Evolutionary conservation across 2,888 invertebrate genomes (phyloP).

Genomic region (Agonopterix subpropinquella): DNA sequence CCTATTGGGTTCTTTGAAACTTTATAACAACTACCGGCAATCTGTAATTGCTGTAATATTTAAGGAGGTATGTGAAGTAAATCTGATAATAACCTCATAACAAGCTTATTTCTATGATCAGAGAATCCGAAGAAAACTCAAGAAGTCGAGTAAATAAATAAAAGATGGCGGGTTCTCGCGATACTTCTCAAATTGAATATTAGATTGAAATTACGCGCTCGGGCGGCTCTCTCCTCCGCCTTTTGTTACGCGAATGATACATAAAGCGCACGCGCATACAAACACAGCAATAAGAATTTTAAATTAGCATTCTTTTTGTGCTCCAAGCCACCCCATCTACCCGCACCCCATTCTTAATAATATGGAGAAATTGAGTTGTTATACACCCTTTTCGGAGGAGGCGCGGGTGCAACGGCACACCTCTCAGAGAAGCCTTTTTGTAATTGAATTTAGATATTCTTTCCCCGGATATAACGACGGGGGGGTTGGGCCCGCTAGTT

Average conservation of each 20-base stretch:
- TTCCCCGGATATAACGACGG: slow-evolving; percentile 60
- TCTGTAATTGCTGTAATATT: too few relatives aligned
- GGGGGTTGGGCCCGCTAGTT: slow-evolving; percentile 56
- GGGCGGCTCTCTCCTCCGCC: slow-evolving; percentile 61
- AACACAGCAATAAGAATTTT: slow-evolving; percentile 72
- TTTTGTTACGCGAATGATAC: slow-evolving; percentile 69
- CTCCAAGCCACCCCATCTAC: slow-evolving; percentile 53
- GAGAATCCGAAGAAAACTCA: slow-evolving; percentile 47
- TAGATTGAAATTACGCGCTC: slow-evolving; percentile 74
- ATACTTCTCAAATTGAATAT: slow-evolving; percentile 72
- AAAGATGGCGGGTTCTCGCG: slow-evolving; percentile 57
- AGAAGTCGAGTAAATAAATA: slow-evolving; percentile 56
- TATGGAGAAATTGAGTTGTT: slow-evolving; percentile 75
- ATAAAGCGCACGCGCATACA: slow-evolving; percentile 72
- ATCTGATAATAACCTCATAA: too few relatives aligned
- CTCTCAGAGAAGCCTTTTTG: slow-evolving; percentile 68
- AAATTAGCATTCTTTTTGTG: slow-evolving; percentile 76
- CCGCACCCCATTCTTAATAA: slow-evolving; percentile 68
- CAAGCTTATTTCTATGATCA: slow-evolving; percentile 30
- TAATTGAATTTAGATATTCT: slow-evolving; percentile 75
- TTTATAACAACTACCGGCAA: too few relatives aligned
- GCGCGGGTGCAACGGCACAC: slow-evolving; percentile 70
- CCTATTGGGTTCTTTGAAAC: too few relatives aligned
- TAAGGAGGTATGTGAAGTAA: too few relatives aligned
- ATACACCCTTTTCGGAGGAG: slow-evolving; percentile 68